Conservation (phyloP, 2,113 vertebrate genomes). For the Petrocephalus microphthalmus region DNA sequence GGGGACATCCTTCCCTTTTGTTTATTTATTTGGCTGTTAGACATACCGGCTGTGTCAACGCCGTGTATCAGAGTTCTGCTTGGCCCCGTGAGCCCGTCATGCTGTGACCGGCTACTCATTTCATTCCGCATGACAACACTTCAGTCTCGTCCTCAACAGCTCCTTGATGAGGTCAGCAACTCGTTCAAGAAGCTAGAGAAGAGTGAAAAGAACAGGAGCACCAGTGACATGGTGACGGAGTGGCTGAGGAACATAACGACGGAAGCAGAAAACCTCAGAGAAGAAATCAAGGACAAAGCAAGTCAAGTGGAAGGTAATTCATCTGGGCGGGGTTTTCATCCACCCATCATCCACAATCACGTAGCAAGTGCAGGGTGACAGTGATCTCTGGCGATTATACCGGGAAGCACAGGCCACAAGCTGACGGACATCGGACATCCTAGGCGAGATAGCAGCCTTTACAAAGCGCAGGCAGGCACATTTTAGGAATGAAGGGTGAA, state of each 20-base stretch:
- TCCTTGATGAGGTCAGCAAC: slow-evolving; percentile 52
- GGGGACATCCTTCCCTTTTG: neutral
- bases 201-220: slow-evolving; percentile 37
- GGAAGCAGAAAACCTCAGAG: slow-evolving; percentile 58
- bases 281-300: slow-evolving; percentile 63
- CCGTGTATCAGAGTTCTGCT: neutral
- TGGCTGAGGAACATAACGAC: slow-evolving; percentile 60
- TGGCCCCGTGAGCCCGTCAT: neutral
- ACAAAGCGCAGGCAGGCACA: neutral
- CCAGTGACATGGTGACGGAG: slow-evolving; percentile 44
- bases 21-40: neutral
- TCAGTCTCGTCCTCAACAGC: slow-evolving; percentile 53
- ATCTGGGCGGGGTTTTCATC: neutral
- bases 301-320: slow-evolving; percentile 63
- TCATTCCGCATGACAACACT: neutral
- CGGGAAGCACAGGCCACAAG: neutral
- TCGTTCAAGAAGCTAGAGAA: slow-evolving; percentile 58
- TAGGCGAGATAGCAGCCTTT: neutral
- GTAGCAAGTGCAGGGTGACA: neutral
- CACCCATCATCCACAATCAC: neutral
- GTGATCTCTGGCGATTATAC: neutral
- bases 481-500: neutral
- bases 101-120: neutral
- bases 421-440: neutral
- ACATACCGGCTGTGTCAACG: neutral